Conservation (phyloP, 1,140 invertebrate species). For the Cydia strobilella region DNA sequence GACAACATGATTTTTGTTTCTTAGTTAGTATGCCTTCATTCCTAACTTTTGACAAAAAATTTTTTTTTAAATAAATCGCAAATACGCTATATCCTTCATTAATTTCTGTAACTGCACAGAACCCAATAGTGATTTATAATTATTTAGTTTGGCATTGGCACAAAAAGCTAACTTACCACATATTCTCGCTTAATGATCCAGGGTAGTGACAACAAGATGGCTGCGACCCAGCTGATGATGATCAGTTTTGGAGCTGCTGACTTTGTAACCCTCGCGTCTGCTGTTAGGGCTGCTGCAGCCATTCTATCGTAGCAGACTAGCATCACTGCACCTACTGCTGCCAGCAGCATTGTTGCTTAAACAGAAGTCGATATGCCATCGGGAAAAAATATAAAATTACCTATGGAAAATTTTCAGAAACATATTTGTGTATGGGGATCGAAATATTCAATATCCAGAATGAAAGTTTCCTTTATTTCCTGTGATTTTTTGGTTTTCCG, state of each 20-base stretch:
- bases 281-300: slow-evolving; percentile 88
- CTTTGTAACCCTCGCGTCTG: slow-evolving; percentile 83
- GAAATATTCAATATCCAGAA: background rate
- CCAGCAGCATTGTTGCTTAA: slow-evolving; percentile 83
- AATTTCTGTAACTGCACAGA: too few species aligned
- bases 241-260: slow-evolving; percentile 82
- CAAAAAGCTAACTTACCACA: slow-evolving; percentile 68
- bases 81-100: too few species aligned
- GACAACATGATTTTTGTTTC: too few species aligned
- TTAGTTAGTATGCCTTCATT: too few species aligned
- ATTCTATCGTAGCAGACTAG: slow-evolving; percentile 91
- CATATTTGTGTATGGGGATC: background rate
- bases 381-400: background rate
- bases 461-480: too few species aligned
- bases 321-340: slow-evolving; percentile 88
- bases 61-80: too few species aligned
- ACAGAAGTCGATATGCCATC: background rate
- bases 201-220: slow-evolving; percentile 82
- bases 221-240: slow-evolving; percentile 84
- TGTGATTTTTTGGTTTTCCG: too few species aligned
- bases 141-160: too few species aligned
- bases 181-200: slow-evolving; percentile 84
- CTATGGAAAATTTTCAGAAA: background rate
- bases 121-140: too few species aligned
- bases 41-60: too few species aligned